Conservation (phyloP, 2,113 vertebrate species). For the Indicator maculatus region DNA sequence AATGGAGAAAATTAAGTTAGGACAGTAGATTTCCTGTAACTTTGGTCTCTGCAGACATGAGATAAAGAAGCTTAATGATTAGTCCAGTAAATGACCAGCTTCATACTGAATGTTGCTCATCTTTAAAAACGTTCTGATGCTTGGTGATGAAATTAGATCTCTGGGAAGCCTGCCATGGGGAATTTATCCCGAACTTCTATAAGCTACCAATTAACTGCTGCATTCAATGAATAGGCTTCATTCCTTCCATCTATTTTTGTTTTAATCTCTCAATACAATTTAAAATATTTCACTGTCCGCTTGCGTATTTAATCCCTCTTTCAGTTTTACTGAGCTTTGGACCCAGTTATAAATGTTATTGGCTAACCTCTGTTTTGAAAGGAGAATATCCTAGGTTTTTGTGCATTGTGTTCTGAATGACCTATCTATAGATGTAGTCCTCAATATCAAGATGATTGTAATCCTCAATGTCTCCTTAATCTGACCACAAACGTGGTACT, state of each 20-base stretch:
- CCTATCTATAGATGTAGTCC: background rate
- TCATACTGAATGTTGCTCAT: background rate
- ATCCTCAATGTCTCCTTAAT: background rate
- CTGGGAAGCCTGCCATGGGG: background rate
- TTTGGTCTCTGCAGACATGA: background rate
- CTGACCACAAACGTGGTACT: background rate
- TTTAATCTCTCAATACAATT: background rate
- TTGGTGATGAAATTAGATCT: background rate
- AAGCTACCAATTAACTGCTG: background rate
- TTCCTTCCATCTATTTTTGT: background rate
- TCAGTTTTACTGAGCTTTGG: background rate
- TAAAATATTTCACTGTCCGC: background rate
- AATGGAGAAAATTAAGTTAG: background rate
- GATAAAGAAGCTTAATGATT: background rate
- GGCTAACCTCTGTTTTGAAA: background rate
- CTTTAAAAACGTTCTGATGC: background rate
- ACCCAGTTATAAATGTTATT: background rate
- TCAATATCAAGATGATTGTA: background rate
- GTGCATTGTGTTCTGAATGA: background rate
- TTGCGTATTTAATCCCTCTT: background rate
- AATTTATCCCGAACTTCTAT: background rate
- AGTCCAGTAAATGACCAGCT: background rate
- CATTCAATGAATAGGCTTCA: background rate
- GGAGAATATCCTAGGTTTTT: background rate
- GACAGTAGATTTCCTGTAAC: background rate